Evolutionary conservation across 2,797 vertebrate genomes (phyloP).

Genomic region (Crypturellus tataupa): DNA sequence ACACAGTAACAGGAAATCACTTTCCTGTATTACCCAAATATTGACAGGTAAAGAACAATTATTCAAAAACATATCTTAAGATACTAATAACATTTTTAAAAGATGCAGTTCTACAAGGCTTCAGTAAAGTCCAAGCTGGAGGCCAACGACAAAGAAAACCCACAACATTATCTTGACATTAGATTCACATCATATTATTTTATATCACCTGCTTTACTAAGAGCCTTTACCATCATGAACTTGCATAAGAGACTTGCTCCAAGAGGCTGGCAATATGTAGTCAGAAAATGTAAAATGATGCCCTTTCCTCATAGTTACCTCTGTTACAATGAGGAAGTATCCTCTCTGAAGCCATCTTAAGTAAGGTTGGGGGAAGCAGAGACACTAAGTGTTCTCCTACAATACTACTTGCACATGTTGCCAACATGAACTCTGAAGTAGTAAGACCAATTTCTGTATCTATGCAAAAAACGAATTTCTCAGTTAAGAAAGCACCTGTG

Average conservation of each 20-base stretch:
- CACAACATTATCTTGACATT: neutral
- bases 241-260: too few relatives aligned
- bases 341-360: neutral
- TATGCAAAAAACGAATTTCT: neutral
- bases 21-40: neutral
- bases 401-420: too few relatives aligned
- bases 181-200: neutral
- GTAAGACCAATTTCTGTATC: neutral
- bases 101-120: neutral
- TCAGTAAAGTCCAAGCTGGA: neutral
- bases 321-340: neutral
- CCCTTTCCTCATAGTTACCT: too few relatives aligned
- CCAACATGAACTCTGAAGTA: neutral
- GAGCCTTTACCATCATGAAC: neutral
- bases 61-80: neutral
- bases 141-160: neutral
- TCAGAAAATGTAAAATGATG: too few relatives aligned
- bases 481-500: neutral
- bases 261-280: too few relatives aligned
- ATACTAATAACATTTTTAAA: neutral
- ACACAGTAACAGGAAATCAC: neutral
- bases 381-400: too few relatives aligned
- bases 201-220: neutral
- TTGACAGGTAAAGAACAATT: neutral
- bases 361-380: neutral